A percentile compares a stretch with the other conserved stretches of the same genome.
Conservation (phyloP, 1,140 invertebrate genomes). For the Drosophila arawakana region DNA sequence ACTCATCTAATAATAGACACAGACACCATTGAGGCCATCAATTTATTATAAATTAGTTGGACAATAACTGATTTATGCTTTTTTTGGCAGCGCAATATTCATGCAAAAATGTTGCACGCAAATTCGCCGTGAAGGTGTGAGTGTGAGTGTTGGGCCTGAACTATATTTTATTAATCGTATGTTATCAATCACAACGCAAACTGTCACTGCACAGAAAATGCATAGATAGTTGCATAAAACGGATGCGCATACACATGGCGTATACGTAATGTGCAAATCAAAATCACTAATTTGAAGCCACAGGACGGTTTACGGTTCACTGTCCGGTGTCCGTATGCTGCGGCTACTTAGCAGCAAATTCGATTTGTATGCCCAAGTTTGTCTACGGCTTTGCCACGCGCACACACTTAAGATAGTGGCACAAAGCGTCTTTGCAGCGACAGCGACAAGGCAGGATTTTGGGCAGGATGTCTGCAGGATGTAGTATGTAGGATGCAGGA, state of each 20-base stretch:
- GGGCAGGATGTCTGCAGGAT: too few species aligned
- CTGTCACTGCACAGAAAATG: slow-evolving; percentile 55
- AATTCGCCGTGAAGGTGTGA: slow-evolving; percentile 26
- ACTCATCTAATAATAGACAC: slow-evolving; percentile 59
- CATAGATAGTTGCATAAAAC: slow-evolving; percentile 22
- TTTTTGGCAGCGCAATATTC: slow-evolving; percentile 56
- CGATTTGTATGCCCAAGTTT: slow-evolving; percentile 67
- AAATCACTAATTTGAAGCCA: slow-evolving; percentile 72
- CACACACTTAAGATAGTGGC: slow-evolving; percentile 74
- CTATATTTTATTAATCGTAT: slow-evolving; percentile 83
- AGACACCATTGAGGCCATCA: slow-evolving; percentile 45
- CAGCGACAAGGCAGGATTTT: neutral
- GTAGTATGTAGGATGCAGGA: slow-evolving; percentile 19
- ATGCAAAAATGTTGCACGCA: slow-evolving; percentile 59
- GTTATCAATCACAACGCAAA: slow-evolving; percentile 77
- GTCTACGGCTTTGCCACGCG: slow-evolving; percentile 74
- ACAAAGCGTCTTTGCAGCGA: slow-evolving; percentile 70
- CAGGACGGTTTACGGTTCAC: slow-evolving; percentile 15
- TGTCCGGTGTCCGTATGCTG: slow-evolving; percentile 16
- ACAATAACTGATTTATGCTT: slow-evolving; percentile 50
- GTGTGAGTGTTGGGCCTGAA: slow-evolving; percentile 52
- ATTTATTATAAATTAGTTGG: slow-evolving; percentile 74
- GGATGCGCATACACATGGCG: slow-evolving; percentile 40
- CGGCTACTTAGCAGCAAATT: slow-evolving; percentile 82
- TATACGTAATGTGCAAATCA: slow-evolving; percentile 81